Evolutionary conservation across 2,888 invertebrate genomes (phyloP).

Genomic region (Eupithecia pulchellata): DNA sequence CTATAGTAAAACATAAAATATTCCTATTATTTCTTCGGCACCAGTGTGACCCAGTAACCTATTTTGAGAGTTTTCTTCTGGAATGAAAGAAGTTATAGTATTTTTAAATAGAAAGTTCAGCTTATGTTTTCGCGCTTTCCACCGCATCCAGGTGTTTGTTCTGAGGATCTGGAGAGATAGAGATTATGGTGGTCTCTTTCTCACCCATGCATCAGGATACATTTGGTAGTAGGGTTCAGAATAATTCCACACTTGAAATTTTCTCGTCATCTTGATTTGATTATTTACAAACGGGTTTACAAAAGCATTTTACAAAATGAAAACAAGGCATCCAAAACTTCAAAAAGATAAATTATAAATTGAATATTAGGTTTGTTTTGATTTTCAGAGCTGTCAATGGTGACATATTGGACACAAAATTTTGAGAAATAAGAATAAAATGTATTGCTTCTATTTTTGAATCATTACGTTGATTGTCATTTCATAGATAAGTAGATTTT

Average conservation of each 20-base stretch:
- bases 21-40: not conserved
- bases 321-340: slow-evolving; percentile 64
- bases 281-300: slow-evolving; percentile 59
- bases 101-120: too few species aligned
- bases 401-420: slow-evolving; percentile 75
- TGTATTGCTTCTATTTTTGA: slow-evolving; percentile 45
- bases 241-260: slow-evolving; percentile 85
- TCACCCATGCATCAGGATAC: slow-evolving; percentile 80
- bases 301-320: slow-evolving; percentile 70
- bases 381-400: slow-evolving; percentile 75
- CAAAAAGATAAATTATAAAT: slow-evolving; percentile 61
- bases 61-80: not conserved
- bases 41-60: slow-evolving; percentile 16
- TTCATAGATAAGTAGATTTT: slow-evolving; percentile 20
- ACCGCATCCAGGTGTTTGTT: too few species aligned
- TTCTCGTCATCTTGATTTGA: slow-evolving; percentile 75
- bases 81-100: not conserved
- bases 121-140: too few species aligned
- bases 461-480: slow-evolving; percentile 25
- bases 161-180: too few species aligned
- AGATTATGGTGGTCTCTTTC: slow-evolving; percentile 12
- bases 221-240: slow-evolving; percentile 82
- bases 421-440: slow-evolving; percentile 57
- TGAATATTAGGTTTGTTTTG: slow-evolving; percentile 69
- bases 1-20: not conserved